Evolutionary conservation across 2,888 invertebrate genomes (phyloP).

Genomic region (Pecten maximus): DNA sequence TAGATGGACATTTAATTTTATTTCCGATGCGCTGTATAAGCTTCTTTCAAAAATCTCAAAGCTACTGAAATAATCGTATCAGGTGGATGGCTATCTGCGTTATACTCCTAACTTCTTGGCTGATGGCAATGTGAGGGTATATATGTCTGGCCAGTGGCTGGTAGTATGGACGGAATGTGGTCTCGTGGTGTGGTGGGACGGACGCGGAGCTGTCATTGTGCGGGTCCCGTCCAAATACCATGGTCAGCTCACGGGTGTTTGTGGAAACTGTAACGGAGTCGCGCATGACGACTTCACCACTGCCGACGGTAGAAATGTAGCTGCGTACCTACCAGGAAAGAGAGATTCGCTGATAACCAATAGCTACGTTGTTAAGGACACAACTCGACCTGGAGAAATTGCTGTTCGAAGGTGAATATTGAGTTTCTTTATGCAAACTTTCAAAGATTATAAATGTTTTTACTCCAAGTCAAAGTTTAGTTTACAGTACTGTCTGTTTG

Average conservation of each 20-base stretch:
- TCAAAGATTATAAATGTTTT: too few relatives aligned
- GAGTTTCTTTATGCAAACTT: too few relatives aligned
- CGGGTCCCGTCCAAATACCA: conserved; percentile 38
- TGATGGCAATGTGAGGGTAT: neutral
- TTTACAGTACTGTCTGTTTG: too few relatives aligned
- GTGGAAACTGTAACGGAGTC: conserved; percentile 49
- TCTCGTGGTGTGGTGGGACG: conserved; percentile 48
- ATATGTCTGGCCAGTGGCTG: conserved; percentile 42
- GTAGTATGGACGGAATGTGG: conserved; percentile 46
- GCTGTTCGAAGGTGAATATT: neutral
- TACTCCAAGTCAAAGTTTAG: too few relatives aligned
- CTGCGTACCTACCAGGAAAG: neutral
- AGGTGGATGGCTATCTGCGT: conserved; percentile 45
- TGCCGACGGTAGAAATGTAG: conserved; percentile 38
- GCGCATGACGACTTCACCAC: conserved; percentile 44
- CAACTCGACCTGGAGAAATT: neutral
- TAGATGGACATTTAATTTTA: too few relatives aligned
- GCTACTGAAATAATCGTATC: neutral
- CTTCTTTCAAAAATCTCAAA: too few relatives aligned
- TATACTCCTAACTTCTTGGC: conserved; percentile 38
- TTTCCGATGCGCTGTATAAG: too few relatives aligned
- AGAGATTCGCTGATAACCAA: neutral
- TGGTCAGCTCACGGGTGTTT: conserved; percentile 42
- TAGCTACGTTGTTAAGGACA: conserved; percentile 27
- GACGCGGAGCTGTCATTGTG: conserved; percentile 41